Percentiles rank a stretch among this genome's conserved stretches.
phyloP scores from a whole-genome alignment of 2,113 vertebrate species.

The Eptesicus fuscus region DNA sequence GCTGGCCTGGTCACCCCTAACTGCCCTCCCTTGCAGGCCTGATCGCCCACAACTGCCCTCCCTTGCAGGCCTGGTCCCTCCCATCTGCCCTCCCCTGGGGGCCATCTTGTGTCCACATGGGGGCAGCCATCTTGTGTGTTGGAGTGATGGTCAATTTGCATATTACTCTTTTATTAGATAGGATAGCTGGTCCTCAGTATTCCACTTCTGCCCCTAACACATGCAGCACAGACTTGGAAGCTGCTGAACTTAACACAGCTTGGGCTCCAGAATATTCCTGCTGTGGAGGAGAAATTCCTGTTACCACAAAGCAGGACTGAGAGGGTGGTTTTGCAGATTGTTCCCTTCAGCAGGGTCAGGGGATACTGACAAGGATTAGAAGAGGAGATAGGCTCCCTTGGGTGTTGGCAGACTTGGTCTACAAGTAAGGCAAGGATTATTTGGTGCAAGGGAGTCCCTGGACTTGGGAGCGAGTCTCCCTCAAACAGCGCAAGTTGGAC shows the following conservation, averaged over 20 bases:
- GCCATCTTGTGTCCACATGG: no score
- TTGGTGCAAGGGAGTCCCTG: background rate
- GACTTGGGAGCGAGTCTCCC: background rate
- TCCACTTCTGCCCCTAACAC: no score
- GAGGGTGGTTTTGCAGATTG: background rate
- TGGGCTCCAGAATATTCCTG: background rate
- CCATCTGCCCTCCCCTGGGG: no score
- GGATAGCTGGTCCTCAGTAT: no score
- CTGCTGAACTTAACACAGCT: background rate
- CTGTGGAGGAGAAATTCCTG: background rate
- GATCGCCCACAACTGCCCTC: no score
- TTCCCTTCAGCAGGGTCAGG: background rate
- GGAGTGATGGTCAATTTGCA: no score
- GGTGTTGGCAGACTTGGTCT: background rate
- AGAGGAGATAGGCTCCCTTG: no score
- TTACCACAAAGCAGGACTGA: background rate
- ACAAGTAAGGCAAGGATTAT: background rate
- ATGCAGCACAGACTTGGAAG: rapidly evolving
- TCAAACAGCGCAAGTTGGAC: background rate
- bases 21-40: no score
- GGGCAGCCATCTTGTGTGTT: no score
- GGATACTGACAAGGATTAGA: background rate
- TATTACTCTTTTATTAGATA: no score
- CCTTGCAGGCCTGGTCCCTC: no score
- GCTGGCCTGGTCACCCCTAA: no score